Percentiles rank a stretch among this genome's conserved stretches.
These are phyloP conservation scores for Zaprionus tsacasi DNA, from an alignment of 1,140 invertebrate species.

Conservation along the genomic window DNA sequence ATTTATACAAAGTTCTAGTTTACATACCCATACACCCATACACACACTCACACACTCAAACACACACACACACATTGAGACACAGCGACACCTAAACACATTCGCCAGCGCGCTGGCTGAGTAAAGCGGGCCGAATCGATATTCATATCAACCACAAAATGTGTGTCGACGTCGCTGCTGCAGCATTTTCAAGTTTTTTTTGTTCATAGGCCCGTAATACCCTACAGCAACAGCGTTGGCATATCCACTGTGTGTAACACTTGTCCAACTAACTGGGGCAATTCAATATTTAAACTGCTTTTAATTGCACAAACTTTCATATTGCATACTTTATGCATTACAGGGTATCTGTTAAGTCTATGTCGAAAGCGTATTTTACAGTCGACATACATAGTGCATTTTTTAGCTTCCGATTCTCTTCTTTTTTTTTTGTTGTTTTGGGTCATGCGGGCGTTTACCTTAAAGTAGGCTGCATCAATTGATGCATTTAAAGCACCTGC, in stretches of 20 bases:
- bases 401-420: neutral
- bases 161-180: conserved; percentile 68
- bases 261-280: neutral
- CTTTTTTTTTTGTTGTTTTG: conserved; percentile 2
- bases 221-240: neutral
- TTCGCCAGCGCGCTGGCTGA: conserved; percentile 58
- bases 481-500: conserved; percentile 63
- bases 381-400: neutral
- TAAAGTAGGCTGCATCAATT: conserved; percentile 68
- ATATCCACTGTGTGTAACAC: neutral
- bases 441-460: conserved; percentile 38
- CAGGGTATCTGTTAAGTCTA: neutral
- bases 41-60: conserved; percentile 10
- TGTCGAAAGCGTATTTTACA: neutral
- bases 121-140: conserved; percentile 73
- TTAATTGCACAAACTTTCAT: neutral
- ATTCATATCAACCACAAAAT: conserved; percentile 81
- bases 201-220: neutral
- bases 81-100: neutral
- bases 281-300: neutral
- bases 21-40: conserved; percentile 57
- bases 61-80: conserved; percentile 10
- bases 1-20: conserved; percentile 82
- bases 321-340: neutral
- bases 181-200: conserved; percentile 38